Conservation (phyloP, 1,140 invertebrate species). For the Matsumurasca onukii region DNA sequence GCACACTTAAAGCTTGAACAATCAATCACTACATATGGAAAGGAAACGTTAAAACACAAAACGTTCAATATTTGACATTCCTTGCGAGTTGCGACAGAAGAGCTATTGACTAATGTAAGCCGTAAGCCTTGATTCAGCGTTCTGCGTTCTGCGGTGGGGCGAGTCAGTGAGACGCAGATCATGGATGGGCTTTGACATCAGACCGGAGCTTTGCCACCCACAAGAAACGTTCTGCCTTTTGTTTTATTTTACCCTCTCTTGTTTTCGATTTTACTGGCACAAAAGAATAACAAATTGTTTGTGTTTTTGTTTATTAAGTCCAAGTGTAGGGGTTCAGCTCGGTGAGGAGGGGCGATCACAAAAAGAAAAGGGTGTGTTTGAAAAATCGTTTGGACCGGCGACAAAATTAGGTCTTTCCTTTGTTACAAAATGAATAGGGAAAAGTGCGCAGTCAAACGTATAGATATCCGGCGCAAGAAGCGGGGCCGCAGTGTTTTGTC, state of each 20-base stretch:
- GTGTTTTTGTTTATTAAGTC: constrained; percentile 32
- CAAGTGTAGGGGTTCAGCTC: constrained; percentile 2
- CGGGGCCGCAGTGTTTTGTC: not conserved
- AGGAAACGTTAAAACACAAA: too few species aligned
- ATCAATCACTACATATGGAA: too few species aligned
- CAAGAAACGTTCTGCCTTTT: constrained; percentile 17
- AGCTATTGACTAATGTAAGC: too few species aligned
- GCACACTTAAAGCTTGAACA: too few species aligned
- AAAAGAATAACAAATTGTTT: constrained; percentile 34
- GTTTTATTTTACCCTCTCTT: constrained; percentile 30
- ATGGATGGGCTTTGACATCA: not conserved
- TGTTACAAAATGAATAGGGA: not conserved
- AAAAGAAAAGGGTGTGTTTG: constrained; percentile 14
- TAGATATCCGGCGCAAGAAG: not conserved
- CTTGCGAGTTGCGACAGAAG: too few species aligned
- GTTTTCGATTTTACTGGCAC: constrained; percentile 29
- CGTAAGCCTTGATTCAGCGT: too few species aligned
- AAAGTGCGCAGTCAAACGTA: constrained; percentile 12
- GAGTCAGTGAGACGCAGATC: too few species aligned
- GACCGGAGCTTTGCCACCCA: not conserved
- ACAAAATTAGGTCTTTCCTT: constrained; percentile 16
- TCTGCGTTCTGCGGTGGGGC: too few species aligned
- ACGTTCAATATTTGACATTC: too few species aligned
- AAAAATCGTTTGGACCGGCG: constrained; percentile 1
- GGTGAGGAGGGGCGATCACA: not conserved